Percentiles rank a stretch among this genome's conserved stretches.
Conservation (phyloP, 23 tunicate species). For the Trididemnum miniatum region DNA sequence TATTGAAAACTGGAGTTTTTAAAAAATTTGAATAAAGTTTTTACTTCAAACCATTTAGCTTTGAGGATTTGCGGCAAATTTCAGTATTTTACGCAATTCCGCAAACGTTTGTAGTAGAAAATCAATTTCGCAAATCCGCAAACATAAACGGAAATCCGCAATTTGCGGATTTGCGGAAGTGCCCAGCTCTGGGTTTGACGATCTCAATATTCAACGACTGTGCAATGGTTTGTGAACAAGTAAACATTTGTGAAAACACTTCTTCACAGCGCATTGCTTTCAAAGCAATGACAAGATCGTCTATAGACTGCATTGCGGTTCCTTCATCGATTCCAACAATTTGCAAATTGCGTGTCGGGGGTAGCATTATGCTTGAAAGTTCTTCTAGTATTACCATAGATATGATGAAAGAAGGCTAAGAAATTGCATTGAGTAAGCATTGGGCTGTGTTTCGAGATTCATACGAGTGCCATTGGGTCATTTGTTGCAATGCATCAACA, state of each 20-base stretch:
- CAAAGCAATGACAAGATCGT: neutral
- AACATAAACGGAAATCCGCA: too few species aligned
- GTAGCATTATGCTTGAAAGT: neutral
- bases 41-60: too few species aligned
- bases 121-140: too few species aligned
- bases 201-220: too few species aligned
- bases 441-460: neutral
- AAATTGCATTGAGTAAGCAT: neutral
- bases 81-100: too few species aligned
- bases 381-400: neutral
- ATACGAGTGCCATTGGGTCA: neutral
- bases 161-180: too few species aligned
- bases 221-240: neutral
- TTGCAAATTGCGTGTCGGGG: neutral
- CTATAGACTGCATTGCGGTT: neutral
- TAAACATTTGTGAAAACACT: neutral
- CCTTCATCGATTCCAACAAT: neutral
- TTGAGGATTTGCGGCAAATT: too few species aligned
- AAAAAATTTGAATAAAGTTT: too few species aligned
- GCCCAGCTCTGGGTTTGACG: too few species aligned
- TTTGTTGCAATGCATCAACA: neutral
- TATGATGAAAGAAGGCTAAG: neutral
- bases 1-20: too few species aligned
- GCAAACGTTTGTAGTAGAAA: too few species aligned
- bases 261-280: neutral